These are phyloP conservation scores for Iguana delicatissima DNA, from an alignment of 2,797 vertebrate species.

Conservation along the genomic window DNA sequence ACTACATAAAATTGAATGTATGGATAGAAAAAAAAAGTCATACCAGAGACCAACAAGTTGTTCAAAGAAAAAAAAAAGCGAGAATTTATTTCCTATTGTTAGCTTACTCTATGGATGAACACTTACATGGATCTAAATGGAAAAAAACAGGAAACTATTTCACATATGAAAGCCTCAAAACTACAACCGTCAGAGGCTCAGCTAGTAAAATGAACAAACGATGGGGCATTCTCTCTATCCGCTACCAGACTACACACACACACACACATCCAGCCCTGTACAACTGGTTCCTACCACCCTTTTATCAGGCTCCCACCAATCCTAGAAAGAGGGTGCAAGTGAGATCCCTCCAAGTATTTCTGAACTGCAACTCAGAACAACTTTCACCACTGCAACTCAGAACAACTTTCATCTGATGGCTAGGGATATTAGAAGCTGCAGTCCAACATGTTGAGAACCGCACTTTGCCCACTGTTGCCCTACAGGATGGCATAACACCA, in stretches of 20 bases:
- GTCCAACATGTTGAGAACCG: neutral
- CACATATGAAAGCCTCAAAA: neutral
- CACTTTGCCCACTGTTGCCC: neutral
- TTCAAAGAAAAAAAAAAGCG: neutral
- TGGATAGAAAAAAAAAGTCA: neutral
- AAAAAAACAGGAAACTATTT: neutral
- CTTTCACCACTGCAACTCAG: neutral
- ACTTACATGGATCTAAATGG: neutral
- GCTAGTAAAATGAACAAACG: neutral
- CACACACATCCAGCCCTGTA: neutral
- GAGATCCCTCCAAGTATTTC: neutral
- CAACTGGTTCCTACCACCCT: neutral
- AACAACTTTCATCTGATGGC: neutral
- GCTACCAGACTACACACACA: neutral
- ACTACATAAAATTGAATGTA: neutral
- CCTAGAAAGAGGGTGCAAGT: neutral
- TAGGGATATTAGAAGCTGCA: neutral
- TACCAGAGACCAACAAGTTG: neutral
- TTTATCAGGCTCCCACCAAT: neutral
- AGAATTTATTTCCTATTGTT: neutral
- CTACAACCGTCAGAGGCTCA: neutral
- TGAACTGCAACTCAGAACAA: neutral
- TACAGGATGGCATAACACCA: neutral
- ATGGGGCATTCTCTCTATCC: neutral
- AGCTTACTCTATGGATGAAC: neutral